These are phyloP conservation scores for Thumatha senex DNA, from an alignment of 2,888 invertebrate species.

Conservation along the genomic window DNA sequence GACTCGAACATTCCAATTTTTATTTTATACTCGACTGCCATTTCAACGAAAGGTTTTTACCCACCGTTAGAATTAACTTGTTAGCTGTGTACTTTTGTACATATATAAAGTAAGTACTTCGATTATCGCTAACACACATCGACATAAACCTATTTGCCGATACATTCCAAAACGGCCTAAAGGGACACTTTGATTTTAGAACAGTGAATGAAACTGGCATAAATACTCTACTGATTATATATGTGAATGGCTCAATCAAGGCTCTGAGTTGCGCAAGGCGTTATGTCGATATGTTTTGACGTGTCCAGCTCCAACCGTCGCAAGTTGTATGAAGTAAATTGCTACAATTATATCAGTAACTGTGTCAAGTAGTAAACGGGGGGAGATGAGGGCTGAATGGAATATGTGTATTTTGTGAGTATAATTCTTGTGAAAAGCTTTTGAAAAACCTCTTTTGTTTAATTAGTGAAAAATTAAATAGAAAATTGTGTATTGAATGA, in stretches of 20 bases:
- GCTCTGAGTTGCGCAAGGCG: slow-evolving; percentile 60
- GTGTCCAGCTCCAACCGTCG: slow-evolving; percentile 56
- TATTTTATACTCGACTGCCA: too few relatives aligned
- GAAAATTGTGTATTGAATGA: too few relatives aligned
- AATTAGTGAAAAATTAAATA: too few relatives aligned
- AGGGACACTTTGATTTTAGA: slow-evolving; percentile 50
- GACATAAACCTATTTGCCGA: background rate
- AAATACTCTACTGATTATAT: slow-evolving; percentile 62
- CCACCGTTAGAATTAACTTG: background rate
- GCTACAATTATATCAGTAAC: slow-evolving; percentile 76
- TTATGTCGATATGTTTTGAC: slow-evolving; percentile 76
- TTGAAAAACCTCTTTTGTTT: background rate
- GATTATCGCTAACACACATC: too few relatives aligned
- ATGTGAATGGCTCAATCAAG: slow-evolving; percentile 73
- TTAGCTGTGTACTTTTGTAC: background rate
- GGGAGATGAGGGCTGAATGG: slow-evolving; percentile 45
- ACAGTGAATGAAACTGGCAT: slow-evolving; percentile 59
- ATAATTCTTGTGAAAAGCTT: background rate
- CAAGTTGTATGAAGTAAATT: slow-evolving; percentile 59
- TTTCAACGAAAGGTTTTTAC: too few relatives aligned
- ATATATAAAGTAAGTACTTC: background rate
- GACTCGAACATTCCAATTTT: too few relatives aligned
- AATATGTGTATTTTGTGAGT: background rate
- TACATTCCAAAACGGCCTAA: slow-evolving; percentile 39
- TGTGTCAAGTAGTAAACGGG: slow-evolving; percentile 67